Evolutionary conservation across 92 coral and sea anemone genomes (phyloP).

Genomic region (Umimayanthus kanabou): DNA sequence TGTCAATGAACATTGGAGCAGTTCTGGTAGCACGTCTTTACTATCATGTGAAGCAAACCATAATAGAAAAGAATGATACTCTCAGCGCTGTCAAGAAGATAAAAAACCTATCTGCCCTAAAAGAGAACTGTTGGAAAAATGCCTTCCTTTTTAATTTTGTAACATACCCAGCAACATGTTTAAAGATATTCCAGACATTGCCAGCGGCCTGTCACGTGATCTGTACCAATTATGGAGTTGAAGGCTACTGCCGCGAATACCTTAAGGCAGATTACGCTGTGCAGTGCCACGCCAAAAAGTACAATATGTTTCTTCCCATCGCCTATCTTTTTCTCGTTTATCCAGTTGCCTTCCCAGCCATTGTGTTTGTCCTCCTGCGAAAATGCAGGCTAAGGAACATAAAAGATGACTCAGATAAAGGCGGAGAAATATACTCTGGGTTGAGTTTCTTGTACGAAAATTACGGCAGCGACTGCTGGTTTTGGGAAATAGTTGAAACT

Average conservation of each 20-base stretch:
- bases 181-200: constrained; percentile 41
- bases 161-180: constrained; percentile 62
- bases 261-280: neutral
- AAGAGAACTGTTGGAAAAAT: constrained; percentile 44
- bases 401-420: neutral
- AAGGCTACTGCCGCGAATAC: neutral
- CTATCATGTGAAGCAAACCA: constrained; percentile 26
- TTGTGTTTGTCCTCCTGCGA: constrained; percentile 20
- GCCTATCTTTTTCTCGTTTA: neutral
- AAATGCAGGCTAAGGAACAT: neutral
- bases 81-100: neutral
- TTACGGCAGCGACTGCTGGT: constrained; percentile 54
- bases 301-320: neutral
- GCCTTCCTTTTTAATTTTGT: constrained; percentile 42
- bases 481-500: constrained; percentile 62
- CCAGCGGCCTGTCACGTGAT: constrained; percentile 54
- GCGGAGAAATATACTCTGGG: constrained; percentile 37
- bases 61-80: neutral
- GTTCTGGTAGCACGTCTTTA: constrained; percentile 10
- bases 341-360: constrained; percentile 35
- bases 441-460: constrained; percentile 58
- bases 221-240: constrained; percentile 27
- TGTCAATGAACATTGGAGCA: constrained; percentile 33
- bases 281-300: neutral
- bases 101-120: neutral